These are phyloP conservation scores for Piprites chloris DNA, from an alignment of 2,113 vertebrate genomes.

Conservation along the genomic window DNA sequence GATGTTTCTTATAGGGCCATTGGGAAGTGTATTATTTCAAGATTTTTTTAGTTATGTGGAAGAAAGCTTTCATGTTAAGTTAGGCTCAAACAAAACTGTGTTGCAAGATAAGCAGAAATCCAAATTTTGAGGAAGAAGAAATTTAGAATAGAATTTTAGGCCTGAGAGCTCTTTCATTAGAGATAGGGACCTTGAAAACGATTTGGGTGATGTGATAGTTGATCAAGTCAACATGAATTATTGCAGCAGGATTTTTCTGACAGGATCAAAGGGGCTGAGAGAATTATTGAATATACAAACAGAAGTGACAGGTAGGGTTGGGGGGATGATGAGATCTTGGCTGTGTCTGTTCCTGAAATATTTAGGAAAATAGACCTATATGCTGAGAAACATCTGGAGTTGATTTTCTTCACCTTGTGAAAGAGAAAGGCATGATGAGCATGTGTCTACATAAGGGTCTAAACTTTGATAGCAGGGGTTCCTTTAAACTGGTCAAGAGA, in stretches of 20 bases:
- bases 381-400: not conserved
- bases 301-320: not conserved
- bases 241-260: not conserved
- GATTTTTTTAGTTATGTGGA: not conserved
- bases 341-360: not conserved
- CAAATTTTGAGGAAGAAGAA: not conserved
- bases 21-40: not conserved
- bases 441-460: not conserved
- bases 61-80: not conserved
- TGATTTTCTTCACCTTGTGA: not conserved
- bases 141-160: not conserved
- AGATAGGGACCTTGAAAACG: not conserved
- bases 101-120: not conserved
- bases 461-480: not conserved
- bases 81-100: not conserved
- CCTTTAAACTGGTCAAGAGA: not conserved
- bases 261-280: not conserved
- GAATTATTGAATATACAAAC: not conserved
- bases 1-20: not conserved
- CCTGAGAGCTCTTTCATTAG: not conserved
- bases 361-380: not conserved
- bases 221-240: not conserved
- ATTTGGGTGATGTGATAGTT: not conserved
- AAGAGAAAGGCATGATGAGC: not conserved
- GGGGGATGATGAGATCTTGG: not conserved